Percentiles rank a stretch among this genome's conserved stretches.
These are phyloP conservation scores for Musca domestica DNA, from an alignment of 1,140 invertebrate species.

Conservation along the genomic window DNA sequence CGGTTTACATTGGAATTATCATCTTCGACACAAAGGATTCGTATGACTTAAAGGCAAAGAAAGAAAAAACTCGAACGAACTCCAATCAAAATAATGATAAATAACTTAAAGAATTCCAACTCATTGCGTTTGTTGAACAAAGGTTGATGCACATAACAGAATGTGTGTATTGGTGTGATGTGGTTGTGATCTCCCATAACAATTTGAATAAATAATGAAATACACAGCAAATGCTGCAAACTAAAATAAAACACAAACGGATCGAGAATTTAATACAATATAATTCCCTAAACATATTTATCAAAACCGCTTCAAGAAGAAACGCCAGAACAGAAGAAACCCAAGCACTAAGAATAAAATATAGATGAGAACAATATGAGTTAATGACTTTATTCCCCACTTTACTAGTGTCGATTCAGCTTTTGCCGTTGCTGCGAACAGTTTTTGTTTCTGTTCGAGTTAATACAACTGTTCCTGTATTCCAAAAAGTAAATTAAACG, in stretches of 20 bases:
- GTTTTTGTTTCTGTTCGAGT: too few species aligned
- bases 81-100: conserved; percentile 12
- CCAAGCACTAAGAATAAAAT: not conserved
- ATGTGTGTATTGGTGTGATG: not conserved
- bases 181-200: not conserved
- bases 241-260: not conserved
- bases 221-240: not conserved
- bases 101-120: not conserved
- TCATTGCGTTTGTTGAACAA: not conserved
- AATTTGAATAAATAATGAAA: conserved; percentile 22
- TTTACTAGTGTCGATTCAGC: too few species aligned
- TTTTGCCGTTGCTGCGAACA: too few species aligned
- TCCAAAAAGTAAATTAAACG: too few species aligned
- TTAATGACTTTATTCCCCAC: conserved; percentile 2
- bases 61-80: too few species aligned
- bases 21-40: not conserved
- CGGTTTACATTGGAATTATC: too few species aligned
- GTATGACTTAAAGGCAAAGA: not conserved
- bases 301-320: conserved; percentile 9
- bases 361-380: conserved; percentile 9
- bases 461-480: too few species aligned
- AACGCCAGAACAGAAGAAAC: not conserved
- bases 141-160: not conserved
- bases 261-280: not conserved
- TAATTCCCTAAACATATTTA: conserved; percentile 21